Percentiles rank a stretch among this genome's conserved stretches.
These are phyloP conservation scores for Caradrina clavipalpis DNA, from an alignment of 2,888 invertebrate genomes.

Conservation along the genomic window DNA sequence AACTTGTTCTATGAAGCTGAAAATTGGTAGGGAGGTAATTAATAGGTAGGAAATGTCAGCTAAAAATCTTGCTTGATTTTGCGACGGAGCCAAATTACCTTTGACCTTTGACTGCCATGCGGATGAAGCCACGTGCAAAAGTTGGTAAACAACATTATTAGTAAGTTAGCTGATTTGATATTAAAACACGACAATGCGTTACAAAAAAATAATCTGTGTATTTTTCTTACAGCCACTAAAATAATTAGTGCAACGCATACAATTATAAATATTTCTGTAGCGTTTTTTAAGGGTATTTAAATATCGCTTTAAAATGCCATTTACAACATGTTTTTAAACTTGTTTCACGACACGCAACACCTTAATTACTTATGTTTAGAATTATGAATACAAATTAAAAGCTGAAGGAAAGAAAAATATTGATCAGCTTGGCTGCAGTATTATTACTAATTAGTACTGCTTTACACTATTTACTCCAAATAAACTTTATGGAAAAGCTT, in stretches of 20 bases:
- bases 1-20: no score
- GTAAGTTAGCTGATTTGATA: background rate
- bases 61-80: background rate
- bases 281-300: slow-evolving; percentile 8
- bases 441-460: no score
- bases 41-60: background rate
- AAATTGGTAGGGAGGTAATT: no score
- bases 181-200: background rate
- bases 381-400: background rate
- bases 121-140: background rate
- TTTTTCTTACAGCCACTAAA: background rate
- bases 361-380: slow-evolving; percentile 1
- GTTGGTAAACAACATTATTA: background rate
- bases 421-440: background rate
- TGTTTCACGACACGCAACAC: slow-evolving; percentile 12
- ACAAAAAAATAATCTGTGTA: background rate
- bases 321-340: slow-evolving; percentile 10
- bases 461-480: no score
- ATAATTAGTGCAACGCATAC: background rate
- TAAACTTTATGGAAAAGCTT: no score
- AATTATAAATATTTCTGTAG: background rate
- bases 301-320: slow-evolving; percentile 14
- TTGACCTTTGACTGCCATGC: no score
- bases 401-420: background rate
- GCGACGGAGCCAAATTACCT: no score